These are phyloP conservation scores for Drosophila melanogaster DNA, from an alignment of 1,140 invertebrate genomes.

Conservation along the genomic window DNA sequence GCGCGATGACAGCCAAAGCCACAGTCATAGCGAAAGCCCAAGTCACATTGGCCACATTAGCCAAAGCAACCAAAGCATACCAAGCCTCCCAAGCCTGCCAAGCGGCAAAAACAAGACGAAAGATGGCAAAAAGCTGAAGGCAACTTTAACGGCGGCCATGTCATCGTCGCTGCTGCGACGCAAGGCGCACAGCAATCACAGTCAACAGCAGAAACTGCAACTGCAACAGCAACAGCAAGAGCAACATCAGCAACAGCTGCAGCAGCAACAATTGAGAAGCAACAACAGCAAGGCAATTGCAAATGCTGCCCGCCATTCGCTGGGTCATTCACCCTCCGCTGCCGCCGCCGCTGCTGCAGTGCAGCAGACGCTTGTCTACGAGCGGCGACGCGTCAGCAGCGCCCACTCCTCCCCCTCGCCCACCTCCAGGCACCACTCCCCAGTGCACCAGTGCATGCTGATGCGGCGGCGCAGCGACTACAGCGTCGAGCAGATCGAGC, in stretches of 20 bases:
- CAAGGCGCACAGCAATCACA: constrained; percentile 58
- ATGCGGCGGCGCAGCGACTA: constrained; percentile 81
- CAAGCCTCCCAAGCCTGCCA: constrained; percentile 17
- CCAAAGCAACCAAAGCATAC: constrained; percentile 5
- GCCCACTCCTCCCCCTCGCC: constrained; percentile 65
- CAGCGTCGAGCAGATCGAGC: constrained; percentile 74
- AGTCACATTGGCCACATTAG: constrained; percentile 20
- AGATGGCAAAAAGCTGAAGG: constrained; percentile 69
- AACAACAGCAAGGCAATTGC: constrained; percentile 50
- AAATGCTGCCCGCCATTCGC: constrained; percentile 59
- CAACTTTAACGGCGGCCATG: constrained; percentile 72
- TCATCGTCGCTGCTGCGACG: constrained; percentile 66
- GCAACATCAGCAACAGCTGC: constrained; percentile 40
- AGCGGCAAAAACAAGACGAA: constrained; percentile 55
- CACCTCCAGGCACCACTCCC: constrained; percentile 54
- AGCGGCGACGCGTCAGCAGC: constrained; percentile 60
- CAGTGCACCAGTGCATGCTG: constrained; percentile 73
- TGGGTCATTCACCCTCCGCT: constrained; percentile 71
- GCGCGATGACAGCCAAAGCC: constrained; percentile 63
- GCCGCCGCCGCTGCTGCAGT: constrained; percentile 35
- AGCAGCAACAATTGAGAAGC: constrained; percentile 34
- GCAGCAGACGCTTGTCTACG: constrained; percentile 69
- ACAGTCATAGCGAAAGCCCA: constrained; percentile 8
- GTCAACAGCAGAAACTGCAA: constrained; percentile 39
- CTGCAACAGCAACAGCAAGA: constrained; percentile 35